These are phyloP conservation scores for Drosophila rhopaloa DNA, from an alignment of 1,140 invertebrate genomes.

Conservation along the genomic window DNA sequence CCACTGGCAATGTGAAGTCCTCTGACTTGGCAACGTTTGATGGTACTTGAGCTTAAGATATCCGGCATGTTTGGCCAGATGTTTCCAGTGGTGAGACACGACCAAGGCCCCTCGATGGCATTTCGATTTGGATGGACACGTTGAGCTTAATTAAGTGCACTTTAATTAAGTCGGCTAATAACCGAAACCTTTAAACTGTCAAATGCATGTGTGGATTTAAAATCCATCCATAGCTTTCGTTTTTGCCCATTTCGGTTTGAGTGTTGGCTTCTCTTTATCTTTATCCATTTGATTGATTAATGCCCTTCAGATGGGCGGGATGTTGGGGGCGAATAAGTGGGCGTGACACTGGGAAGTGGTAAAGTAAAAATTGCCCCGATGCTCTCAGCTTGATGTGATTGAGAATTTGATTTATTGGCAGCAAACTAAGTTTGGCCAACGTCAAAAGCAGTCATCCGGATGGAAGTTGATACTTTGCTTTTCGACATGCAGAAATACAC, in stretches of 20 bases:
- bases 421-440: conserved; percentile 60
- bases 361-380: conserved; percentile 39
- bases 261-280: conserved; percentile 4
- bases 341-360: not conserved
- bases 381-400: conserved; percentile 63
- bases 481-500: conserved; percentile 17
- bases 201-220: conserved; percentile 24
- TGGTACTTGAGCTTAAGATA: not conserved
- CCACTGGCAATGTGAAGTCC: conserved; percentile 66
- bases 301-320: conserved; percentile 8
- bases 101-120: not conserved
- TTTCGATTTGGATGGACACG: conserved; percentile 22
- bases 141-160: conserved; percentile 64
- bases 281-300: conserved; percentile 62
- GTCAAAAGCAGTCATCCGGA: conserved; percentile 39
- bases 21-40: conserved; percentile 34
- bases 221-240: conserved; percentile 2
- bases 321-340: conserved; percentile 1
- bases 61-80: conserved; percentile 25
- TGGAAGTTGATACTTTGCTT: conserved; percentile 38
- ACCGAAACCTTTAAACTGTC: conserved; percentile 41
- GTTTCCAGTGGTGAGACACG: conserved; percentile 6
- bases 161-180: conserved; percentile 74
- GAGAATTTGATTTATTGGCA: conserved; percentile 77
- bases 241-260: not conserved